Base-by-base conservation (phyloP, 2,113 vertebrate genomes). In the Amphiprion percula region DNA sequence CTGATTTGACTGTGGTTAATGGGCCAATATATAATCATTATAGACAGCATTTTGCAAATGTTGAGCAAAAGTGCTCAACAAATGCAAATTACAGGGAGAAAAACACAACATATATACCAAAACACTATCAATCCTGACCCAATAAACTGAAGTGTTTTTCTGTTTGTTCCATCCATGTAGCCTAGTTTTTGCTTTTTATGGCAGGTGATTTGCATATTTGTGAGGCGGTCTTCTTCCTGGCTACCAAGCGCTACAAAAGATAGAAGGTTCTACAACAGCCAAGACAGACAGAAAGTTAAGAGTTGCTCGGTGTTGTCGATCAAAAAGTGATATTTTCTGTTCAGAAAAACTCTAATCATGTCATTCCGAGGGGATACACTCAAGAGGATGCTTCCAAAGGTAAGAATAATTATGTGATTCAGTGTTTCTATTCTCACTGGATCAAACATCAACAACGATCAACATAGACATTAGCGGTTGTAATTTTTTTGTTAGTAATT, bases 371-470 rank as follows among this genome's bases (percentile, higher is more conserved):
- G 90, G 80, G 86, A 82, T 17, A 90, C 84, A 64, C 95, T 98
- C 28, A 96, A 92, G 84, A 97, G 96, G 79, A 96, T 96, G 95
- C 93, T 98, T n/a, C 90, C 94, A 15, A 97, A 96, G 96, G 97
- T 98, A 91, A 94, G 93, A 52, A 58, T 6, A 4, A 60, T 21
- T 0, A n/a, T 56, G 1, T 2, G 30, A 6, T 37, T 3, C n/a
- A 39, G 49, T 7, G 9, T 16, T 70, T 66, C 19, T n/a, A 3
- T 7, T 24, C 5, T 55, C 0, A 30, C 33, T 2, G 14, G 2
- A 37, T 46, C 10, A 9, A 53, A 50, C 49, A 8, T 50, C 10
- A 15, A 47, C 17, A 46, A 30, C 10, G 9, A 28, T 44, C 12
- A 44, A 12, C 14, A 44, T 4, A 44, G 10, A 44, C 14, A 7